Evolutionary conservation across 1,140 invertebrate species (phyloP), one percentile per base, ranked within the genome.

Genomic region (Trichonephila clavipes): DNA sequence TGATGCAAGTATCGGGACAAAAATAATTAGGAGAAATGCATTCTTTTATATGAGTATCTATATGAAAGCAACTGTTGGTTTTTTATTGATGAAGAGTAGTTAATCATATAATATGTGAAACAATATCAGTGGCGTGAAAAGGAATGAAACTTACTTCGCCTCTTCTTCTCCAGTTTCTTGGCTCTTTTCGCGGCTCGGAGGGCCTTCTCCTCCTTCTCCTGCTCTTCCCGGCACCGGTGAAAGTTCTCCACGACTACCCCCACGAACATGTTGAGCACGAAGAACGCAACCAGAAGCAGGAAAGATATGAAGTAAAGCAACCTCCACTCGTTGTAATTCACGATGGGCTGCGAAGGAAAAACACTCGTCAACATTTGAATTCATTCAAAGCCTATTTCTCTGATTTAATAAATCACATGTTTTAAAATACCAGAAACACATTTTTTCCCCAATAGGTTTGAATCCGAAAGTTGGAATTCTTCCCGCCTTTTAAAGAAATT

Each of bases 211-310:
- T 99, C 99, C 95, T 99, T 99, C 95, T 99, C 99, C 95, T 99
- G 99, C 95, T 99, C 98, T 95, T 99, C 99, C 51, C 99, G 97
- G 96, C 99, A 99, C 83, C 99, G 97, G 95, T 99, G 99, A 96
- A 99, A 99, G 96, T 99, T 99, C 96, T 99, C 99, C 19, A 99
- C 99, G 2, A 99, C 99, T 0, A 99, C 99, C 87, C 99, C 99
- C 28, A 99, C 99, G 95, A 99, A 99, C 99, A 99, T 99, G 97
- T 99, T 99, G 19, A 99, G 96, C 2, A 99, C 99, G 96, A 99
- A 99, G 96, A 99, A 99, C 44, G 99, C 99, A 90, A 99, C 99
- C 66, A 99, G 96, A 62, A 99, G 96, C 91, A 99, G 98, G 96
- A 99, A 99, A 0, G 99, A 98, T 91, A 99, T 99, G 96, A 99